Conservation (phyloP, 2,113 vertebrate genomes). For the Cottus gobio region DNA sequence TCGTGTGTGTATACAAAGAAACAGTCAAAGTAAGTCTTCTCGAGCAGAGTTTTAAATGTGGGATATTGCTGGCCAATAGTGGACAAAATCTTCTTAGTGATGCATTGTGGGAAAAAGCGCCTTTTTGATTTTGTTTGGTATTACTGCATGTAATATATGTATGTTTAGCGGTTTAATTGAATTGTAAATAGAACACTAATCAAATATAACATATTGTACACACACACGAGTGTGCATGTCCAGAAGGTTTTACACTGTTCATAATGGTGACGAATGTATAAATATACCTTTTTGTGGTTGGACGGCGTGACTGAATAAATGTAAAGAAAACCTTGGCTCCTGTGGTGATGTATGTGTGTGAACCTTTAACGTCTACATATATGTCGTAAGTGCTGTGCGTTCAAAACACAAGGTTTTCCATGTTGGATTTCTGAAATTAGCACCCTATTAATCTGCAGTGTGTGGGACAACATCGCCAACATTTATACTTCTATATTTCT, state of each 20-base stretch:
- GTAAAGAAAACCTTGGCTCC: conserved; percentile 24
- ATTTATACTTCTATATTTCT: no score
- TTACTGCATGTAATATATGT: conserved; percentile 64
- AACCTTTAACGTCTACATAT: no score
- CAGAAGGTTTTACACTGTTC: conserved; percentile 72
- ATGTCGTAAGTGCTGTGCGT: no score
- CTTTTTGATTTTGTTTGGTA: conserved; percentile 46
- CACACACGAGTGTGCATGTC: conserved; percentile 68
- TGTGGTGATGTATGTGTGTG: no score
- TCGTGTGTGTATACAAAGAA: conserved; percentile 50
- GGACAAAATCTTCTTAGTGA: conserved; percentile 60
- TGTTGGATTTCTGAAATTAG: no score
- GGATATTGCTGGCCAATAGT: conserved; percentile 83
- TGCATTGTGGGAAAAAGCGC: conserved; percentile 12
- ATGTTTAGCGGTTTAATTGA: conserved; percentile 63
- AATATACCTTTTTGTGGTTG: conserved; percentile 66
- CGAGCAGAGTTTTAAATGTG: conserved; percentile 56
- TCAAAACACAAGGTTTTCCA: no score
- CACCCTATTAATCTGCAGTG: no score
- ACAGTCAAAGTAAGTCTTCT: conserved; percentile 33
- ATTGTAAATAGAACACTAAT: conserved; percentile 71
- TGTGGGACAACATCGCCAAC: no score
- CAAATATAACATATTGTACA: conserved; percentile 55
- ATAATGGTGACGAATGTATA: conserved; percentile 64
- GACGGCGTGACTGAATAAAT: conserved; percentile 49